Evolutionary conservation across 2,797 vertebrate species (phyloP).

Genomic region (Carapus acus): DNA sequence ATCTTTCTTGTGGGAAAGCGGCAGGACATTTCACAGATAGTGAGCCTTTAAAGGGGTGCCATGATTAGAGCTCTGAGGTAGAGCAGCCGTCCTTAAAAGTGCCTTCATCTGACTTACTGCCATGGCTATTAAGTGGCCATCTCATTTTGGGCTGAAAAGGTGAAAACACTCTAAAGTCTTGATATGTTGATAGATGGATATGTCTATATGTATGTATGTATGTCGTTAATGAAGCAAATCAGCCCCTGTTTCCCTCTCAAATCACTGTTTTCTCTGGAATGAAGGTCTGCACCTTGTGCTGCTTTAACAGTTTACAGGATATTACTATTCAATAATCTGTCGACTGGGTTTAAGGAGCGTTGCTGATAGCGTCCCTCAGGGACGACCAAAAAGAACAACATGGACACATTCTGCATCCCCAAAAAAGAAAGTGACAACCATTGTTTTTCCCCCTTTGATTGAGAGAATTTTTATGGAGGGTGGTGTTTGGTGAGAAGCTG

Average conservation of each 20-base stretch:
- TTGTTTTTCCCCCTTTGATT: too few species aligned
- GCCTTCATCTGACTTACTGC: slow-evolving; percentile 38
- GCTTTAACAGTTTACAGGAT: slow-evolving; percentile 1
- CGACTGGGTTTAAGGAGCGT: background rate
- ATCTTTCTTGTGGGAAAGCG: slow-evolving; percentile 58
- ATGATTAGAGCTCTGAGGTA: slow-evolving; percentile 35
- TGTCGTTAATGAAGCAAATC: too few species aligned
- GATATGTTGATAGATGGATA: slow-evolving; percentile 16
- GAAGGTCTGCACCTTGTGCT: background rate
- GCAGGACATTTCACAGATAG: slow-evolving; percentile 56
- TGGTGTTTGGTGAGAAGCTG: too few species aligned
- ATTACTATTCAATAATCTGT: slow-evolving; percentile 6
- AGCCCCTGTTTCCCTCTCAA: too few species aligned
- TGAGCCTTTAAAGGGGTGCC: slow-evolving; percentile 52
- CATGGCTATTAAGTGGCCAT: slow-evolving; percentile 42
- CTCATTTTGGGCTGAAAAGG: slow-evolving; percentile 1
- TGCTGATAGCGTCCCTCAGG: too few species aligned
- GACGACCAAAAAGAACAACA: too few species aligned
- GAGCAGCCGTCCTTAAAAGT: slow-evolving; percentile 37
- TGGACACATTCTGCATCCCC: too few species aligned
- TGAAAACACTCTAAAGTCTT: slow-evolving; percentile 9
- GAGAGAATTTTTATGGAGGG: too few species aligned
- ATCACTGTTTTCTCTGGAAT: background rate
- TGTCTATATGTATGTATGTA: too few species aligned
- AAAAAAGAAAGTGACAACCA: too few species aligned